Percentiles rank a stretch among this genome's conserved stretches.
These are phyloP conservation scores for Sebastiscus tertius DNA, from an alignment of 2,797 vertebrate species.

Conservation along the genomic window DNA sequence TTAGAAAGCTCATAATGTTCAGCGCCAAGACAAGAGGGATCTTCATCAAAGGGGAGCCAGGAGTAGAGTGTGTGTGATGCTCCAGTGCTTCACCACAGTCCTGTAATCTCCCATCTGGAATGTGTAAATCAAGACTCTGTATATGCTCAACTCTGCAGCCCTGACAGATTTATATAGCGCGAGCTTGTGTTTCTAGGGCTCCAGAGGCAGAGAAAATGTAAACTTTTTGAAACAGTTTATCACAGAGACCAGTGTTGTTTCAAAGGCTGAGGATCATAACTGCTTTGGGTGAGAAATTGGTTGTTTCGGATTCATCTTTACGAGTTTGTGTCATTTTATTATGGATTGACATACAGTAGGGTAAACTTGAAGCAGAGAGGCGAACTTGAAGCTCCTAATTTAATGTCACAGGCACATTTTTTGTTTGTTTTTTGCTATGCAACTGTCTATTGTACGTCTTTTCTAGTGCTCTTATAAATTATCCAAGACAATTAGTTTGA, in stretches of 20 bases:
- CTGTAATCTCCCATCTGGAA: constrained; percentile 83
- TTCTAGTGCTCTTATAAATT: not conserved
- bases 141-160: constrained; percentile 75
- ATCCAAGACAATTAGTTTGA: constrained; percentile 1
- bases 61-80: constrained; percentile 65
- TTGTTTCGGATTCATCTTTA: constrained; percentile 52
- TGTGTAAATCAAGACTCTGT: constrained; percentile 84
- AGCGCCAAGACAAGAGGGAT: constrained; percentile 53
- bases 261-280: constrained; percentile 61
- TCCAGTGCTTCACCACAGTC: constrained; percentile 63
- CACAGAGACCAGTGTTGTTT: constrained; percentile 60
- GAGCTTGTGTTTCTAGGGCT: constrained; percentile 78
- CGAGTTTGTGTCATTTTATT: constrained; percentile 6
- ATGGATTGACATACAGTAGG: not conserved
- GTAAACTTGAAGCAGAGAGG: not conserved
- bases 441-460: not conserved
- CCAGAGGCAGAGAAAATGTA: constrained; percentile 78
- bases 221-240: constrained; percentile 80
- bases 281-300: constrained; percentile 63
- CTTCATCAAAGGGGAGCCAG: constrained; percentile 62
- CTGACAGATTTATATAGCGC: constrained; percentile 82
- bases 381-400: constrained; percentile 9
- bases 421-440: not conserved
- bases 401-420: not conserved
- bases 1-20: constrained; percentile 60